Evolutionary conservation across 1,140 invertebrate genomes (phyloP).

Genomic region (Coptotermes formosanus): DNA sequence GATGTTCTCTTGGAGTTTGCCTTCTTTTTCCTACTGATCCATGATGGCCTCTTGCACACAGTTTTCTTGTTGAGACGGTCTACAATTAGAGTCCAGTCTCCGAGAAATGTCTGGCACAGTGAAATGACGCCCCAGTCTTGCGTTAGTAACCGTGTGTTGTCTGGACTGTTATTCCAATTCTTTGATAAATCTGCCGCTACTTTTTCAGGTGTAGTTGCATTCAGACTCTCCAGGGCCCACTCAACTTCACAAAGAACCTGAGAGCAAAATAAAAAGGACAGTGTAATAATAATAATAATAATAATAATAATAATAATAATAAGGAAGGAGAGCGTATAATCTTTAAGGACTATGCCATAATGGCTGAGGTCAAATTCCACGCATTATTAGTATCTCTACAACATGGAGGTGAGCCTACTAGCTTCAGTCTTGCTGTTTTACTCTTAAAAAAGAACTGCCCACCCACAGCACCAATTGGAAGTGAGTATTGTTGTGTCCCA

Average conservation of each 20-base stretch:
- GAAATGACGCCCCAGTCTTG: constrained; percentile 48
- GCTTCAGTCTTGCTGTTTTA: too few species aligned
- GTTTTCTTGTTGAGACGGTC: not conserved
- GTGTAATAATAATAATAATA: not conserved
- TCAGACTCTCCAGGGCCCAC: constrained; percentile 45
- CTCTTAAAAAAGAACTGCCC: too few species aligned
- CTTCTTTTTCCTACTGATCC: not conserved
- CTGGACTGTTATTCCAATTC: constrained; percentile 41
- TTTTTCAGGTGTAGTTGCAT: constrained; percentile 39
- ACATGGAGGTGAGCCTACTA: too few species aligned
- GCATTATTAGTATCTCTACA: too few species aligned
- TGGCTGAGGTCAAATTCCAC: too few species aligned
- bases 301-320: too few species aligned
- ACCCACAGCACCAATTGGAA: too few species aligned
- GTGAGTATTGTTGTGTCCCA: too few species aligned
- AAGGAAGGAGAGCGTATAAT: too few species aligned
- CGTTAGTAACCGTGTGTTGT: constrained; percentile 48
- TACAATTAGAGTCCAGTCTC: not conserved
- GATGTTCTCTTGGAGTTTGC: not conserved
- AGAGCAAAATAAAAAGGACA: constrained; percentile 24
- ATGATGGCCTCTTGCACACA: not conserved
- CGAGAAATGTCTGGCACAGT: not conserved
- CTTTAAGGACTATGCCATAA: not conserved
- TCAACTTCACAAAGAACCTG: constrained; percentile 54
- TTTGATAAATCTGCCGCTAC: constrained; percentile 34